These are phyloP conservation scores for Podarcis cretensis DNA, from an alignment of 2,113 vertebrate species.

Conservation along the genomic window DNA sequence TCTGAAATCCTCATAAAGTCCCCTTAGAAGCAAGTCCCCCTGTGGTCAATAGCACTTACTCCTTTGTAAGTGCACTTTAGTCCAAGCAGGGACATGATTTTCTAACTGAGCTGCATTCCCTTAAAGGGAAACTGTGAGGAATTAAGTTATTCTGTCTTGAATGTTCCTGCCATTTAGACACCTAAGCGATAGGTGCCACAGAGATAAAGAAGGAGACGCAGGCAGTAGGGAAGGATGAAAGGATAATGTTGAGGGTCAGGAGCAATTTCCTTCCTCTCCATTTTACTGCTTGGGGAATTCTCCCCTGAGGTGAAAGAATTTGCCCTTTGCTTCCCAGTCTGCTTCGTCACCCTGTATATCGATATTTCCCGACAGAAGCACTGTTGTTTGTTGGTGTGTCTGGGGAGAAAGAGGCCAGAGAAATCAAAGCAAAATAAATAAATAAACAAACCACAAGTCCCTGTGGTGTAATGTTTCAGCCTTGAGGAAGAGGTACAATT, in stretches of 20 bases:
- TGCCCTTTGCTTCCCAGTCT: not conserved
- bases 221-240: slow-evolving; percentile 7
- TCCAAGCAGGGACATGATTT: not conserved
- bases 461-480: not conserved
- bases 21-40: not conserved
- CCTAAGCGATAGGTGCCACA: not conserved
- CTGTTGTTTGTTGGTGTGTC: not conserved
- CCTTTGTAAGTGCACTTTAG: not conserved
- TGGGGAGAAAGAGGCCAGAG: not conserved
- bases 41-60: not conserved
- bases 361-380: not conserved
- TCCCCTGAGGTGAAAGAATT: not conserved
- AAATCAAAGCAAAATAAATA: not conserved
- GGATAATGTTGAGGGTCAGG: not conserved
- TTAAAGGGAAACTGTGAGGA: slow-evolving; percentile 1
- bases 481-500: not conserved
- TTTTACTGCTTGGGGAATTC: not conserved
- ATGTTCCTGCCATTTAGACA: slow-evolving; percentile 10
- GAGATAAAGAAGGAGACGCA: slow-evolving; percentile 21
- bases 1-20: not conserved
- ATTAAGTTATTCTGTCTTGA: slow-evolving; percentile 9
- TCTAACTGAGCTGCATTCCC: not conserved
- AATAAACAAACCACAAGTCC: not conserved
- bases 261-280: slow-evolving; percentile 1
- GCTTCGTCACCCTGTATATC: rapidly evolving